Evolutionary conservation across 2,888 invertebrate genomes (phyloP).

Genomic region (Fragum sueziense): DNA sequence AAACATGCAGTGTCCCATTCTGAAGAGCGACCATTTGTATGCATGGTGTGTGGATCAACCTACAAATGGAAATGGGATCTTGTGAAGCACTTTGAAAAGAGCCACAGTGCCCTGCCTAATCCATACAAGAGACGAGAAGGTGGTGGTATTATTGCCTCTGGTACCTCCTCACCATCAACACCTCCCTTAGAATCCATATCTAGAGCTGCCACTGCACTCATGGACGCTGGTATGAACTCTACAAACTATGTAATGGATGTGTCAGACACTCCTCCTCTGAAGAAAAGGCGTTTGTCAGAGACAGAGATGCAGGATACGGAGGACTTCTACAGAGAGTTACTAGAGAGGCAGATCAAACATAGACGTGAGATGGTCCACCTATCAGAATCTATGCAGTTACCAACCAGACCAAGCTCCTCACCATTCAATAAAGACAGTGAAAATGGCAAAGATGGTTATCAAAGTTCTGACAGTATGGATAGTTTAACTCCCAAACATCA

Average conservation of each 20-base stretch:
- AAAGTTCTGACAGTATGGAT: conserved; percentile 41
- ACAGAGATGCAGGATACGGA: conserved; percentile 57
- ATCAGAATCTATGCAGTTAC: conserved; percentile 32
- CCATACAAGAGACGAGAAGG: conserved; percentile 79
- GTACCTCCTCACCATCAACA: conserved; percentile 35
- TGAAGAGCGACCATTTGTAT: conserved; percentile 78
- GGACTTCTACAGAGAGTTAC: conserved; percentile 35
- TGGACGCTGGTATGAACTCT: conserved; percentile 54
- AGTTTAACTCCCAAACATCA: conserved; percentile 38
- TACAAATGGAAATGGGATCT: conserved; percentile 82
- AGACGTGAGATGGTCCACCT: conserved; percentile 38
- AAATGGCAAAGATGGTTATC: conserved; percentile 23
- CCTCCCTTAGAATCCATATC: conserved; percentile 59
- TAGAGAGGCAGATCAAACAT: conserved; percentile 44
- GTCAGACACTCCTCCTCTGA: conserved; percentile 39
- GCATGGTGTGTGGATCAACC: conserved; percentile 80
- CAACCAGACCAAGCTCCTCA: conserved; percentile 44
- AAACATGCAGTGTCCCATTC: conserved; percentile 81
- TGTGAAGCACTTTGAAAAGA: conserved; percentile 81
- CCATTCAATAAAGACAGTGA: conserved; percentile 13
- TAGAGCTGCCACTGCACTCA: conserved; percentile 60
- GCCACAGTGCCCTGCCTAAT: conserved; percentile 79
- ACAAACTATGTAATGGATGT: conserved; percentile 38
- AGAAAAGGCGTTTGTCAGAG: conserved; percentile 67
- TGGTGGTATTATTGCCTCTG: conserved; percentile 49